Base-by-base conservation (phyloP, 1,140 invertebrate species). In the Bombus waltoni region DNA sequence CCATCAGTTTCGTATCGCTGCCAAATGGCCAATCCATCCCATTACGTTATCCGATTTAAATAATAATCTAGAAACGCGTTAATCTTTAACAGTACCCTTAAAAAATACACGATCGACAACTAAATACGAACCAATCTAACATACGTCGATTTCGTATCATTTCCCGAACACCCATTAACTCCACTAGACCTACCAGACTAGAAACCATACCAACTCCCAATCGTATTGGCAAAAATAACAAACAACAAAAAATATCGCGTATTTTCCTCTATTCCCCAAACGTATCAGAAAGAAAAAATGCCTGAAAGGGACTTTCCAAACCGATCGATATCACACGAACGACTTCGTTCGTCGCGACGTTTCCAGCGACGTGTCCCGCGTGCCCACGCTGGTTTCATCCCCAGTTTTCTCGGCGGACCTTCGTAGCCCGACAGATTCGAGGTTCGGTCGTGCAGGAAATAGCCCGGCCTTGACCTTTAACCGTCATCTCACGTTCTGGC, bases 401-500 rank as follows among this genome's bases (percentile, higher is more conserved):
- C 85, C 68, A 66, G 40, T 78, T 82, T 57, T 68, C 72, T 78
- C 66, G 22, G 18, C 66, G 57, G 25, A 57, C 73, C 84, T 74
- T 86, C 77, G 70, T 68, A 73, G 28, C 76, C 83, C 87, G 86
- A 89, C 91, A 90, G 84, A 92, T 88, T 87, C 80, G 87, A 73
- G 83, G 82, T 86, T 94, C 81, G 91, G 89, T 93, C 89, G 92
- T 93, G 93, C 93, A 91, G 91, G 92, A 93, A 94, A 94, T 94
- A 93, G 90, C 91, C 91, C 86, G 92, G 94, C 94, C 94, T 94
- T 94, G 94, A 94, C 94, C 94, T 94, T 94, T 92, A 88, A 91
- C 88, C 88, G 82, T 82, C 89, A 86, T 89, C 89, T 89, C 88
- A 90, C 89, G 88, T 91, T 92, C 91, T 91, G 91, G 85, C 89